A percentile compares a stretch with the other conserved stretches of the same genome.
Conservation (phyloP, 2,113 vertebrate genomes). For the Cavia aperea region DNA sequence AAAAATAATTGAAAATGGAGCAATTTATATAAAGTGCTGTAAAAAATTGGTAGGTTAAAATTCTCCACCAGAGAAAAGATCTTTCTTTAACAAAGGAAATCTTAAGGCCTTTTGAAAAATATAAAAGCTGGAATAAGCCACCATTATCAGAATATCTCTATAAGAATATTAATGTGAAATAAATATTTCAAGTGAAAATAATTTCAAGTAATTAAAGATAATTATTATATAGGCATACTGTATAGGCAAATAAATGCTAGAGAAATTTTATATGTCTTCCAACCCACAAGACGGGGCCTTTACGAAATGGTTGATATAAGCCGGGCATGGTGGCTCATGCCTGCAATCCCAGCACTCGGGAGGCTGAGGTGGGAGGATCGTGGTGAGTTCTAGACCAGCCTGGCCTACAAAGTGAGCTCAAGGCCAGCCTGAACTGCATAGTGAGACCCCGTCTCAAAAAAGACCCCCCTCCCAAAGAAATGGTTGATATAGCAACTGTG, state of each 20-base stretch:
- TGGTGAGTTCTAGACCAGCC: no score
- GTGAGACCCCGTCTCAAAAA: no score
- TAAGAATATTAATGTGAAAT: neutral
- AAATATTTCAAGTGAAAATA: neutral
- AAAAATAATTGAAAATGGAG: neutral
- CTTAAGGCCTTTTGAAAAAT: neutral
- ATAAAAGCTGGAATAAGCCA: neutral
- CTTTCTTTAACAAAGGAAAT: neutral
- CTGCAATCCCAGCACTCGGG: no score
- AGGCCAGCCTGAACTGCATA: no score
- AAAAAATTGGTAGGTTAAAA: neutral
- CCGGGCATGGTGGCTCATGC: no score
- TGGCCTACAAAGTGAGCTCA: no score
- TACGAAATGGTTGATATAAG: neutral
- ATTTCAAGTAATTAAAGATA: no score
- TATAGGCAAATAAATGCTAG: neutral
- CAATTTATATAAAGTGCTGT: neutral
- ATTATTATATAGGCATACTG: neutral
- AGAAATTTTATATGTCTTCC: neutral
- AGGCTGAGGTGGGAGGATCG: no score
- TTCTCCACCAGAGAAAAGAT: neutral
- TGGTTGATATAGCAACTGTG: neutral
- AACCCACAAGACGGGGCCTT: neutral
- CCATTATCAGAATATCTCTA: neutral
- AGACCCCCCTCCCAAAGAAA: neutral